A percentile compares a stretch with the other conserved stretches of the same genome.
phyloP scores from a whole-genome alignment of 2,113 vertebrate species.

The Rhagologus leucostigma region DNA sequence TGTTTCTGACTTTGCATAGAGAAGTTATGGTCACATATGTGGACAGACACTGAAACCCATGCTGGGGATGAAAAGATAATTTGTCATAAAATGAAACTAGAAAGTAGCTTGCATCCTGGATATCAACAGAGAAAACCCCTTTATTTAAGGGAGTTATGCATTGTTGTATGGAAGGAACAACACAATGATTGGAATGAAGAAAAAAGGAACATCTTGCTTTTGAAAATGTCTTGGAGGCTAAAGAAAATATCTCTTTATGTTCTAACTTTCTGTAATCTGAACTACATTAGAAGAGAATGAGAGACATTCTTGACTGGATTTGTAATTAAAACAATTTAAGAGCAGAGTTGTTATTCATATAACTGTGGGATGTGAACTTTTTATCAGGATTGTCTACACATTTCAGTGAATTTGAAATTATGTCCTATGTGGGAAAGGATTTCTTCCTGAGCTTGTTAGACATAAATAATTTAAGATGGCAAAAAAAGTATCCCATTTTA shows the following conservation, averaged over 20 bases:
- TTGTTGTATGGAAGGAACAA: not conserved
- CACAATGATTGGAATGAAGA: not conserved
- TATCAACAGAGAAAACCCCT: not conserved
- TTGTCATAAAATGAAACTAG: not conserved
- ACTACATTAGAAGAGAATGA: conserved; percentile 11
- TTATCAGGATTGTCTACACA: not conserved
- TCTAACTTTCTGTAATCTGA: not conserved
- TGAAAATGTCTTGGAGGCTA: not conserved
- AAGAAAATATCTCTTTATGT: not conserved
- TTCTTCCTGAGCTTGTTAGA: not conserved
- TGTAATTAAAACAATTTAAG: conserved; percentile 39
- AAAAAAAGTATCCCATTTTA: conserved; percentile 17
- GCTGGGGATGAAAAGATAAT: not conserved
- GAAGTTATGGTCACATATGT: not conserved
- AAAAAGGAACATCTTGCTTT: not conserved
- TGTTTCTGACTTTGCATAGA: not conserved
- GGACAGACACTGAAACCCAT: not conserved
- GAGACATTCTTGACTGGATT: not conserved
- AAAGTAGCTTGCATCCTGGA: not conserved
- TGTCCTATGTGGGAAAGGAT: not conserved
- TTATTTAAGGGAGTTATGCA: not conserved
- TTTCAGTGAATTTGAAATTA: conserved; percentile 27
- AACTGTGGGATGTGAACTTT: not conserved
- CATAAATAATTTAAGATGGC: conserved; percentile 47
- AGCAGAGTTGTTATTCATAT: not conserved